A percentile compares a stretch with the other conserved stretches of the same genome.
Evolutionary conservation across 2,113 vertebrate genomes (phyloP).

Genomic region (Polyodon spathula): DNA sequence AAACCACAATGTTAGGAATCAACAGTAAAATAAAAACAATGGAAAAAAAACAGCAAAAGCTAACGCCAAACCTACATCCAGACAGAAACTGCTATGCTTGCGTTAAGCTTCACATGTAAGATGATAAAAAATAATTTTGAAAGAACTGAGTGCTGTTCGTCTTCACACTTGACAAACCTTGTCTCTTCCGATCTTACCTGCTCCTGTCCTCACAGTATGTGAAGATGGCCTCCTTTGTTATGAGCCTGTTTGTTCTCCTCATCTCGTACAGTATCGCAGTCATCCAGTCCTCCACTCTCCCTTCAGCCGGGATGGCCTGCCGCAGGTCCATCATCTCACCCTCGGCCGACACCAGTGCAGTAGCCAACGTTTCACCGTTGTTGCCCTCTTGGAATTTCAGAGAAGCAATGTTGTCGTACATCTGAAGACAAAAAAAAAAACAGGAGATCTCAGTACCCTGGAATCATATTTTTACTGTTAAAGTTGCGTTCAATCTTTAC

Average conservation of each 20-base stretch:
- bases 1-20: too few species aligned
- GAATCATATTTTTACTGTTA: too few species aligned
- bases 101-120: too few species aligned
- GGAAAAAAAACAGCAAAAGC: too few species aligned
- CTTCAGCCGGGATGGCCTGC: slow-evolving; percentile 59
- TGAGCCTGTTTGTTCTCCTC: slow-evolving; percentile 76
- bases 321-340: slow-evolving; percentile 79
- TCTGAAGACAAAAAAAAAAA: slow-evolving; percentile 46
- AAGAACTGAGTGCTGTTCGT: too few species aligned
- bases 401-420: slow-evolving; percentile 88
- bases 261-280: slow-evolving; percentile 74
- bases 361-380: slow-evolving; percentile 55
- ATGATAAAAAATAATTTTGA: too few species aligned
- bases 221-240: slow-evolving; percentile 93
- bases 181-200: slow-evolving; percentile 57
- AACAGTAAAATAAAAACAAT: too few species aligned
- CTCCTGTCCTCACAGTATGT: slow-evolving; percentile 69
- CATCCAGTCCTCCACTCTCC: slow-evolving; percentile 94
- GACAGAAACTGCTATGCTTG: too few species aligned
- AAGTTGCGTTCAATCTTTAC: too few species aligned
- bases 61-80: too few species aligned
- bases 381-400: slow-evolving; percentile 66
- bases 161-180: too few species aligned
- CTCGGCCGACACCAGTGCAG: slow-evolving; percentile 86
- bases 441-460: too few species aligned